Conservation (phyloP, 2,888 invertebrate genomes). For the Campoletis raptor region DNA sequence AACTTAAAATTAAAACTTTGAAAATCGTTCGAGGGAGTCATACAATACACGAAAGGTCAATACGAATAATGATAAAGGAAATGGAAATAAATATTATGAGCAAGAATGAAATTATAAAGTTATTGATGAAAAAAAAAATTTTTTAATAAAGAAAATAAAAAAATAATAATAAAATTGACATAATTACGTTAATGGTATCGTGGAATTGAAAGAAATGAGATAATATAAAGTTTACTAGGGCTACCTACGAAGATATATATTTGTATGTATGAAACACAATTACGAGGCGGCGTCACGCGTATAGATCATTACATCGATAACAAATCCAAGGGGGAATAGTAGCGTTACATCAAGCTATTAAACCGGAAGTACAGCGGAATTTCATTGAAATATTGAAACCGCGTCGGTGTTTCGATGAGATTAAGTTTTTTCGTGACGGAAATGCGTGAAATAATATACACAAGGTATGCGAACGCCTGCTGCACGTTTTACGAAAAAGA, state of each 20-base stretch:
- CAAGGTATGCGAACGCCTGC: not conserved
- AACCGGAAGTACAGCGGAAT: constrained; percentile 35
- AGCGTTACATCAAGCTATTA: constrained; percentile 14
- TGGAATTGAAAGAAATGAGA: not conserved
- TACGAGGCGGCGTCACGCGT: constrained; percentile 51
- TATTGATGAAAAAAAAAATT: not conserved
- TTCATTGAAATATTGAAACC: constrained; percentile 15
- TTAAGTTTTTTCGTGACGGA: constrained; percentile 3
- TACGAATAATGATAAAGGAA: not conserved
- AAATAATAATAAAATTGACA: constrained; percentile 12
- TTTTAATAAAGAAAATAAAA: constrained; percentile 9
- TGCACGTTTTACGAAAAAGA: not conserved
- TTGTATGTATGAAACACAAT: not conserved
- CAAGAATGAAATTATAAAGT: not conserved
- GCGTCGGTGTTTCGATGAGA: not conserved
- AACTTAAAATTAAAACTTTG: not conserved
- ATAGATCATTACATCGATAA: constrained; percentile 60
- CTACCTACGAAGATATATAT: constrained; percentile 7
- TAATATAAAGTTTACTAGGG: constrained; percentile 1
- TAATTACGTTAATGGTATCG: constrained; percentile 16
- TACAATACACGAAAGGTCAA: not conserved
- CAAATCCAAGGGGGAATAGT: constrained; percentile 22
- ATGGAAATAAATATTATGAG: not conserved
- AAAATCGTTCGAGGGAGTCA: not conserved
- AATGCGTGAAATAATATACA: not conserved